Evolutionary conservation across 2,888 invertebrate species (phyloP).

Genomic region (Aporophyla lueneburgensis): DNA sequence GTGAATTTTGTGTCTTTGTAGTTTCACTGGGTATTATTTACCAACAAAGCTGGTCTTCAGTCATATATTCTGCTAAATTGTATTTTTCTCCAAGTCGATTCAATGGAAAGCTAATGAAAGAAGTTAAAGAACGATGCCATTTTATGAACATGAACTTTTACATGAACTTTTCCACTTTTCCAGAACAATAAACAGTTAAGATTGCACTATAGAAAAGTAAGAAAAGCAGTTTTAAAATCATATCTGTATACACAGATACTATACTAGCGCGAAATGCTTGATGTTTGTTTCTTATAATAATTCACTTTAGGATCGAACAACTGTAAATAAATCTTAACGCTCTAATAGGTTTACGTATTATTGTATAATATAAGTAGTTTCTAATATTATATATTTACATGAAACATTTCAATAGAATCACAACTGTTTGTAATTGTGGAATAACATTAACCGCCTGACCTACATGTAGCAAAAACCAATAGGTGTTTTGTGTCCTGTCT

Average conservation of each 20-base stretch:
- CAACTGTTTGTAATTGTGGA: not conserved
- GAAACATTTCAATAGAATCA: slow-evolving; percentile 4
- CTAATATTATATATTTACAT: not conserved
- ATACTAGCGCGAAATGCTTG: not conserved
- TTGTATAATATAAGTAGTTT: slow-evolving; percentile 8
- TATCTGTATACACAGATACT: not conserved
- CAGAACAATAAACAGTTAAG: slow-evolving; percentile 21
- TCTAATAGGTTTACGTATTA: not conserved
- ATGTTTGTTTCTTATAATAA: not conserved
- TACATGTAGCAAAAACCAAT: not conserved
- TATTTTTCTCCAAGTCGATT: slow-evolving; percentile 25
- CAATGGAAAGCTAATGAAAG: slow-evolving; percentile 27
- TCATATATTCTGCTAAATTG: slow-evolving; percentile 22
- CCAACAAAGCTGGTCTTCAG: slow-evolving; percentile 11
- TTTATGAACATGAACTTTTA: slow-evolving; percentile 20
- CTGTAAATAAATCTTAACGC: slow-evolving; percentile 19
- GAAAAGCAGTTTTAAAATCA: slow-evolving; percentile 30
- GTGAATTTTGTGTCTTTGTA: slow-evolving; percentile 55
- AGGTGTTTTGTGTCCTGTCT: not conserved
- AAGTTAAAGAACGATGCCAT: slow-evolving; percentile 24
- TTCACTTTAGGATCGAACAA: not conserved
- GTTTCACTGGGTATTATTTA: slow-evolving; percentile 43
- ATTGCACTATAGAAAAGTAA: slow-evolving; percentile 11
- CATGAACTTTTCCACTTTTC: slow-evolving; percentile 37
- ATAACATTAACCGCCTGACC: not conserved